Conservation (phyloP, 2,888 invertebrate genomes). For the Diloba caeruleocephala region DNA sequence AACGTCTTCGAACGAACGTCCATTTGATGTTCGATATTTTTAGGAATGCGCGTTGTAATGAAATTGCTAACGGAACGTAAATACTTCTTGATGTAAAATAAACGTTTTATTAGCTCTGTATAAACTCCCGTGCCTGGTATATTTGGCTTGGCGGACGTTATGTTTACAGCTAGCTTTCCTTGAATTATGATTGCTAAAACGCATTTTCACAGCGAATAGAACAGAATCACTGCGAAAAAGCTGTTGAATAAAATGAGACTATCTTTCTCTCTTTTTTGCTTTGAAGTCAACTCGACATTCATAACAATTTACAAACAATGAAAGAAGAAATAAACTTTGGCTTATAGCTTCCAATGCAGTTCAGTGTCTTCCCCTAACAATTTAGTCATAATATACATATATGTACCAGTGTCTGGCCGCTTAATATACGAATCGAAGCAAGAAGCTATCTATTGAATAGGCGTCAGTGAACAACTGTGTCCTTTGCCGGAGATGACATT, state of each 20-base stretch:
- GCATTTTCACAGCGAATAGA: slow-evolving; percentile 10
- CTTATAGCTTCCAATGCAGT: background rate
- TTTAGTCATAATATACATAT: slow-evolving; percentile 9
- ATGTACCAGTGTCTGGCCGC: background rate
- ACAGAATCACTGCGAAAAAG: background rate
- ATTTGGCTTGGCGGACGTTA: slow-evolving; percentile 40
- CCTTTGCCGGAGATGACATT: slow-evolving; percentile 17
- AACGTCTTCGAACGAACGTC: slow-evolving; percentile 28
- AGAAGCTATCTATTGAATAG: slow-evolving; percentile 24
- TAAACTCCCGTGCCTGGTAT: slow-evolving; percentile 35
- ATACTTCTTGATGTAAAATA: slow-evolving; percentile 48
- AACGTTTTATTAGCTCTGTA: slow-evolving; percentile 50
- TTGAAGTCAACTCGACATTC: too few species aligned
- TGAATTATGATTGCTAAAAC: slow-evolving; percentile 9
- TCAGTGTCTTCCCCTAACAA: slow-evolving; percentile 1
- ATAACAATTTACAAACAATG: too few species aligned
- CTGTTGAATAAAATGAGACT: slow-evolving; percentile 2
- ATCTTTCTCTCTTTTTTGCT: background rate
- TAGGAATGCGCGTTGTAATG: slow-evolving; percentile 47
- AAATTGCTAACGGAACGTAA: slow-evolving; percentile 49
- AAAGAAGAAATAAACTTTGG: too few species aligned
- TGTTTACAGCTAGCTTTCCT: slow-evolving; percentile 26
- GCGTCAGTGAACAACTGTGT: slow-evolving; percentile 9
- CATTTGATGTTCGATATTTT: slow-evolving; percentile 53
- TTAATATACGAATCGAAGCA: slow-evolving; percentile 18